phyloP scores from a whole-genome alignment of 2,888 invertebrate genomes.

The Ophion ventricosus region DNA sequence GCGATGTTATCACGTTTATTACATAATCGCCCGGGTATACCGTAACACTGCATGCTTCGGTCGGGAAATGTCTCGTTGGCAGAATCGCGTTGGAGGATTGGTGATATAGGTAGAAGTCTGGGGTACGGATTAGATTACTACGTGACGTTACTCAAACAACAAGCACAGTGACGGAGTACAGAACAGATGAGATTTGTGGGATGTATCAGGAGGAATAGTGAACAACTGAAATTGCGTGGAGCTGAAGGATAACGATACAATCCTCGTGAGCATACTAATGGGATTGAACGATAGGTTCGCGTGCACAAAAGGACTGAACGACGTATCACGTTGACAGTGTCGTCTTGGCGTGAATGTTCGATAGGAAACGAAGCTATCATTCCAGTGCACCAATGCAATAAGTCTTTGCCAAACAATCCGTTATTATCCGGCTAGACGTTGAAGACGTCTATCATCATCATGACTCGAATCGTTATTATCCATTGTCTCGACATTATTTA shows the following conservation, averaged over 20 bases:
- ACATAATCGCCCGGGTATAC: conserved; percentile 3
- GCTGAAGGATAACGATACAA: conserved; percentile 48
- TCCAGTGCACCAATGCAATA: background rate
- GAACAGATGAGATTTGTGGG: background rate
- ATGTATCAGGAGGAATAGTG: conserved; percentile 37
- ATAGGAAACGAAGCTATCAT: background rate
- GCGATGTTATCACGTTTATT: conserved; percentile 24
- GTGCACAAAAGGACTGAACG: background rate
- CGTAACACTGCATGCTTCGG: background rate
- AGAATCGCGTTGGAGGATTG: background rate
- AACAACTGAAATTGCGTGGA: conserved; percentile 45
- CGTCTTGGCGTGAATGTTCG: background rate
- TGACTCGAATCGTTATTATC: background rate
- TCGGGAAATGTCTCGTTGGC: conserved; percentile 11
- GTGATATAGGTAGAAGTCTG: background rate
- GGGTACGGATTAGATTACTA: background rate
- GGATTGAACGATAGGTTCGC: conserved; percentile 17
- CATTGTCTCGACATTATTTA: background rate
- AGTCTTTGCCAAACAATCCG: background rate
- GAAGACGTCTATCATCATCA: background rate
- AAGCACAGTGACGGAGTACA: conserved; percentile 5
- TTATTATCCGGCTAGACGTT: background rate
- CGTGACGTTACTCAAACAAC: conserved; percentile 15
- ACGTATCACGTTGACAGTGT: conserved; percentile 28
- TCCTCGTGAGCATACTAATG: conserved; percentile 14